Evolutionary conservation across 2,113 vertebrate species (phyloP).

Genomic region (Dinomys branickii): DNA sequence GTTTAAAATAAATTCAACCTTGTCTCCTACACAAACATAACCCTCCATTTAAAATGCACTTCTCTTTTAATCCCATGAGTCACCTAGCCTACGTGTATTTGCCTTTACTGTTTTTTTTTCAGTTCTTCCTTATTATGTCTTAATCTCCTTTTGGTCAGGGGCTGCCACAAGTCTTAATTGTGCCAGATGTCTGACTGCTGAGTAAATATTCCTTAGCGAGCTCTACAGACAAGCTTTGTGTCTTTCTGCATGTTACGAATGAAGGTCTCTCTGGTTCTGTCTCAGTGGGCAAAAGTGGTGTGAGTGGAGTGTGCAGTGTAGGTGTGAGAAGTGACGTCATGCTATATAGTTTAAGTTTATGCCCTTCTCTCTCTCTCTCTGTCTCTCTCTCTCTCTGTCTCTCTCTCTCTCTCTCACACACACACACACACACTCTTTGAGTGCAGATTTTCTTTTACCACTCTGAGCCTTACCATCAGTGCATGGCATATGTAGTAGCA

Average conservation of each 20-base stretch:
- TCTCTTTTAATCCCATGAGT: constrained; percentile 48
- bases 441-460: not conserved
- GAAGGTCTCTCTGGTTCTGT: not conserved
- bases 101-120: not conserved
- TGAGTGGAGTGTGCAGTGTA: not conserved
- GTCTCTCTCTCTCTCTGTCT: no score
- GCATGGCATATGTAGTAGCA: not conserved
- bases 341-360: not conserved
- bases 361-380: not conserved
- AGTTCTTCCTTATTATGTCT: constrained; percentile 36
- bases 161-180: not conserved
- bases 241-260: not conserved
- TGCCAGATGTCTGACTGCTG: constrained; percentile 21
- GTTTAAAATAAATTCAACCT: constrained; percentile 44
- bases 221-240: not conserved
- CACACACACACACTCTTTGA: not conserved
- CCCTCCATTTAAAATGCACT: not conserved
- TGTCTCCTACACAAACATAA: constrained; percentile 23
- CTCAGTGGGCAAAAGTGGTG: not conserved
- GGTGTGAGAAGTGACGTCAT: not conserved
- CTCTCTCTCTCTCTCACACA: no score
- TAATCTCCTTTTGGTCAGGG: constrained; percentile 22
- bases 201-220: constrained; percentile 30
- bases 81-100: not conserved
- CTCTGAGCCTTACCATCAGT: not conserved